Conservation (phyloP, 2,888 invertebrate genomes). For the Cantharis flavilabris region DNA sequence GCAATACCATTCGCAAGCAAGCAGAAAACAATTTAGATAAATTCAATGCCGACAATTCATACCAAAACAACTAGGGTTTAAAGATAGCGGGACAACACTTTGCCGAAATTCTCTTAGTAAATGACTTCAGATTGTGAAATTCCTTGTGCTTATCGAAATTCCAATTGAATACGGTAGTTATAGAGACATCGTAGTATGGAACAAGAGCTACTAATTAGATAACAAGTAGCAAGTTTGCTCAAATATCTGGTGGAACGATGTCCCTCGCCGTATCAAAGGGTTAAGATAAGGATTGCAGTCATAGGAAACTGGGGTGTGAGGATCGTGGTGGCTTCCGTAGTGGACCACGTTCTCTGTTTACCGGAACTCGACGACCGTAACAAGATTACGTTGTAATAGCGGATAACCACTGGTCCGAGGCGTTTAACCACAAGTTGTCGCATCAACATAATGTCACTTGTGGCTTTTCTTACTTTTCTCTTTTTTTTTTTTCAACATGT, state of each 20-base stretch:
- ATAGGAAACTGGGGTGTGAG: constrained; percentile 26
- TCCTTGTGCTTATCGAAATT: constrained; percentile 51
- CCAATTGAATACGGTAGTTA: constrained; percentile 52
- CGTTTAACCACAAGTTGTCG: constrained; percentile 49
- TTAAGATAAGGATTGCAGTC: constrained; percentile 27
- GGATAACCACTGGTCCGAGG: constrained; percentile 51
- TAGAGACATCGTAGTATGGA: constrained; percentile 52
- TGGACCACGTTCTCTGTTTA: constrained; percentile 45
- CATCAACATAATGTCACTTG: constrained; percentile 40
- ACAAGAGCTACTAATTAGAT: constrained; percentile 53
- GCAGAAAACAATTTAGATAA: constrained; percentile 49
- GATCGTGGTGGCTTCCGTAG: constrained; percentile 36
- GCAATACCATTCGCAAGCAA: constrained; percentile 35
- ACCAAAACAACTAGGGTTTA: constrained; percentile 41
- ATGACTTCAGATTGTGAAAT: constrained; percentile 46
- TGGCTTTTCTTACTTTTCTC: constrained; percentile 41
- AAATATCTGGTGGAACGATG: constrained; percentile 27
- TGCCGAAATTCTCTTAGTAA: constrained; percentile 30
- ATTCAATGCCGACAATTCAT: constrained; percentile 48
- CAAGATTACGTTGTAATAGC: constrained; percentile 52
- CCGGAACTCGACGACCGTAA: constrained; percentile 49
- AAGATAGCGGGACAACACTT: constrained; percentile 40
- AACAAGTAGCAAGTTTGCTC: constrained; percentile 49
- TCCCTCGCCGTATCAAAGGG: constrained; percentile 16
- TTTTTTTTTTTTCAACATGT: constrained; percentile 9